Base-by-base conservation (phyloP, 2,888 invertebrate genomes). In the Drosophila pseudotalamancana region DNA sequence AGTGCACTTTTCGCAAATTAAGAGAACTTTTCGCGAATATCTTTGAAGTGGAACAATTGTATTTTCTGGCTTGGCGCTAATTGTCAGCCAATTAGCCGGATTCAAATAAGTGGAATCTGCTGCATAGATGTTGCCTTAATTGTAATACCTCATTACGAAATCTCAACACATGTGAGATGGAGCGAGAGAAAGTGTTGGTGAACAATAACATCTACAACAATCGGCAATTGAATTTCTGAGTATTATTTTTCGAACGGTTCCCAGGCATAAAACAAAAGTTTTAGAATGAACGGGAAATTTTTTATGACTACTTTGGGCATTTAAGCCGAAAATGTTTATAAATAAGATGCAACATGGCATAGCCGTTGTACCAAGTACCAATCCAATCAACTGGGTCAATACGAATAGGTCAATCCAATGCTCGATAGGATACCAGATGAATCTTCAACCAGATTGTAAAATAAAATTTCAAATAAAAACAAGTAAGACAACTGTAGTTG, bases 301-400 rank as follows among this genome's bases (percentile, higher is more conserved):
- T 84, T 87, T 66, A 85, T 60, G 80, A 60, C 40, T 56, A 42
- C 56, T 37, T 55, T 9, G 42, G 19, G 56, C 50, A 45, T 72
- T 84, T 62, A 55, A 59, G 49, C 39, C 6, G 65, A 60, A 76
- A 69, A 61, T 85, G 74, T 77, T 87, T 84, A 83, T 79, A 78
- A 74, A 78, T 84, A 72, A 59, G 31, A 40, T 12, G 18, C 32
- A 2, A 14, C 16, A 25, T 8, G 39, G 4, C 42, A 32, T 21
- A 21, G 2, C 0, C 1, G 25, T 25, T 3, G 18, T 23, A 11
- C 12, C 34, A 14, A 23, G 34, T 42, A 27, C 34, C 62, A 35
- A 18, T 16, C 31, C 25, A 25, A 37, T 29, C 12, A 70, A 69
- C 37, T 75, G 14, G 70, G 75, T 46, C 70, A 61, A 35, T 68